These are phyloP conservation scores for Zoanthus gigantus DNA, from an alignment of 92 coral and sea anemone genomes.

Conservation along the genomic window DNA sequence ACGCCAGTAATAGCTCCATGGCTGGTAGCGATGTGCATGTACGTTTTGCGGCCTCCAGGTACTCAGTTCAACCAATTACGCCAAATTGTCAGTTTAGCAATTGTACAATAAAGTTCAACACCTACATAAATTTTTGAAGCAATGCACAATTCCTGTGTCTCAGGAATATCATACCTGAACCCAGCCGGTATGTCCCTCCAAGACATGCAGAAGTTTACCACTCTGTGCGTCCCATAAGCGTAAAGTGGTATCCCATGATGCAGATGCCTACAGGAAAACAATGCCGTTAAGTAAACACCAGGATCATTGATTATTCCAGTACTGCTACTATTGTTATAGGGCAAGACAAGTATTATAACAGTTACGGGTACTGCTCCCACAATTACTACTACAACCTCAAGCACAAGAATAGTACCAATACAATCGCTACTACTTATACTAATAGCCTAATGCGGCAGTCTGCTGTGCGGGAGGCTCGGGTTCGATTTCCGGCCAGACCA, in stretches of 20 bases:
- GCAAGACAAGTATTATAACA: not conserved
- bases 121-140: too few relatives aligned
- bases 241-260: constrained; percentile 91
- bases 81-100: too few relatives aligned
- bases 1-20: too few relatives aligned
- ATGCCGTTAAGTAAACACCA: not conserved
- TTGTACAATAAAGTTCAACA: too few relatives aligned
- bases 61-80: too few relatives aligned
- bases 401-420: not conserved
- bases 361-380: not conserved
- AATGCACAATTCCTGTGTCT: too few relatives aligned
- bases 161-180: constrained; percentile 73
- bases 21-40: too few relatives aligned
- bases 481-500: too few relatives aligned
- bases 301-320: not conserved
- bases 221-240: constrained; percentile 85
- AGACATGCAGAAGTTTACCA: constrained; percentile 61
- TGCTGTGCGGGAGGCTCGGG: too few relatives aligned
- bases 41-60: too few relatives aligned
- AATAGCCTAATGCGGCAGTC: too few relatives aligned
- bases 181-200: constrained; percentile 99
- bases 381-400: not conserved
- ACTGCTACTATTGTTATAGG: not conserved
- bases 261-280: constrained; percentile 79
- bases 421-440: not conserved